Evolutionary conservation across 2,113 vertebrate genomes (phyloP).

Genomic region (Astur gentilis): DNA sequence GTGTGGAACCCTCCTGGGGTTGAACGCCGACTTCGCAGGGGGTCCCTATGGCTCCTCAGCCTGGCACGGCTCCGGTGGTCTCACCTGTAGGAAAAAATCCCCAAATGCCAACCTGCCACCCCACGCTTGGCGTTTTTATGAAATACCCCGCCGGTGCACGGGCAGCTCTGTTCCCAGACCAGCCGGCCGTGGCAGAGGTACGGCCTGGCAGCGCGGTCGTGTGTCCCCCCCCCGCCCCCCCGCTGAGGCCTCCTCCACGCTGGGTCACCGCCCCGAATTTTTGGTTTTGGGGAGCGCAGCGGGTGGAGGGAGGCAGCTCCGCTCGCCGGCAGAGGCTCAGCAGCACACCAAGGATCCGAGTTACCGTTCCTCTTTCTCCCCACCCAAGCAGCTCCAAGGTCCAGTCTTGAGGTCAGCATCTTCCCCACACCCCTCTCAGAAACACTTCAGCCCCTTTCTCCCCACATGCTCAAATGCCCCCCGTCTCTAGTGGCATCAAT

Average conservation of each 20-base stretch:
- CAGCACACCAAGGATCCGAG: neutral
- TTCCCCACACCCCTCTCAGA: neutral
- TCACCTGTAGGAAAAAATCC: too few relatives aligned
- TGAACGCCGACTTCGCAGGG: fast-evolving
- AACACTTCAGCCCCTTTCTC: neutral
- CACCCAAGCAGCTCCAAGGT: neutral
- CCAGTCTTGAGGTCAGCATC: neutral
- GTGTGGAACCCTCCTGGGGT: neutral
- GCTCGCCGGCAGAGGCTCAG: neutral
- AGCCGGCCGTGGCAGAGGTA: neutral
- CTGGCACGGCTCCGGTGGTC: fast-evolving
- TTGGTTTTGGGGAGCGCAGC: neutral
- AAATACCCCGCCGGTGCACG: fast-evolving
- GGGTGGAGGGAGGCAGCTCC: neutral
- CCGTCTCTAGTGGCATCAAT: fast-evolving
- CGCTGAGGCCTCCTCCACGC: neutral
- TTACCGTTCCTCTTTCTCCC: neutral
- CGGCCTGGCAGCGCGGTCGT: neutral
- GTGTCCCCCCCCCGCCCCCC: neutral
- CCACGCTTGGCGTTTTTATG: neutral
- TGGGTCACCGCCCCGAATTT: fast-evolving
- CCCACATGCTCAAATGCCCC: too few relatives aligned
- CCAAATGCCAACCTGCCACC: neutral
- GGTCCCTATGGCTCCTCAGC: neutral
- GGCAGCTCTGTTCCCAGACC: neutral